Evolutionary conservation across 37 sponge, comb jelly and placozoan species (phyloP), one percentile per base, ranked within the genome.

Genomic region (Corticium candelabrum): DNA sequence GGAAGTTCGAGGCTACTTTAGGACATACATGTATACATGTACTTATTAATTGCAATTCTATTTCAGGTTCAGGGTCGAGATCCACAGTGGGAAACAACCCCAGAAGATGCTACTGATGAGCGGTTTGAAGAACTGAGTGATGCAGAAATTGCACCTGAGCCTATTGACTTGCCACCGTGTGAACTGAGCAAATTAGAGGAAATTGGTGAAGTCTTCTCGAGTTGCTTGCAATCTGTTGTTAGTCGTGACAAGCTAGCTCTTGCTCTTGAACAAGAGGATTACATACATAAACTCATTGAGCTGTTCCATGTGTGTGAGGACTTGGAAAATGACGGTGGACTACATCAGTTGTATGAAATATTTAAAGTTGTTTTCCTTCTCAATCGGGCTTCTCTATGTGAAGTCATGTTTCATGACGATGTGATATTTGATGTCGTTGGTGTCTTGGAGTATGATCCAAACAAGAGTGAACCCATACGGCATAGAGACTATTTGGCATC

Each of bases 261-360:
- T 3, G 82, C 78, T 27, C 84, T 96, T 27, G 91, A 95, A 79
- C 76, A 74, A 34, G 86, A 92, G 34, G 78, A 83, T 34, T 96
- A 96, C 75, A 75, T 96, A 34, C 74, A 83, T 0, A 87, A 96
- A 74, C 82, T 95, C 0, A 40, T 94, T 2, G 99, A 99, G 36
- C 79, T 99, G 15, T 99, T 99, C 80, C 95, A 90, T 80, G 84
- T 92, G 76, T 99, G 99, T 81, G 99, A 99, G 75, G 95, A 94
- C 37, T 77, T 94, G 74, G 95, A 89, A 35, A 86, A 98, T 75
- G 41, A 68, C 0, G 88, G 85, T 1, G 93, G 96, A 30, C 90
- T 98, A 1, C 85, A 91, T 75, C 74, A 67, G 74, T 85, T 98
- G 27, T 89, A 85, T 76, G 82, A 91, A 39, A 98, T 91, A 3